A percentile compares a stretch with the other conserved stretches of the same genome.
These are phyloP conservation scores for Ametastegia equiseti DNA, from an alignment of 2,888 invertebrate species.

Conservation along the genomic window DNA sequence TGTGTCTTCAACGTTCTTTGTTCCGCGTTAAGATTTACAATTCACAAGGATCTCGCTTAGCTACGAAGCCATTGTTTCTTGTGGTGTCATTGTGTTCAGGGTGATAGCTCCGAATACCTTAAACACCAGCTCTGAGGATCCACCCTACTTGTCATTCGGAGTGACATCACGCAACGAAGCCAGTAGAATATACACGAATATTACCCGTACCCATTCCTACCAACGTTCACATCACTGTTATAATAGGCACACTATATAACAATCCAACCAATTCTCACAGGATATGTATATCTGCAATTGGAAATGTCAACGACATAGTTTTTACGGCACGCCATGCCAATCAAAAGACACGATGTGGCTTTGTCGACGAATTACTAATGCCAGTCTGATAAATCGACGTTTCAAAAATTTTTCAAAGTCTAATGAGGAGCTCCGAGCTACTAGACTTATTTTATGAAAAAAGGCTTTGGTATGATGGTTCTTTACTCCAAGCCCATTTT, in stretches of 20 bases:
- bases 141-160: constrained; percentile 4
- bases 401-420: too few species aligned
- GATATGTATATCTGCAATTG: too few species aligned
- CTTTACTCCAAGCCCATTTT: too few species aligned
- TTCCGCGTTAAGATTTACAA: constrained; percentile 47
- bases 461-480: too few species aligned
- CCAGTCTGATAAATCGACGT: too few species aligned
- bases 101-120: constrained; percentile 41
- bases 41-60: constrained; percentile 39
- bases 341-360: too few species aligned
- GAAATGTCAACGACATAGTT: too few species aligned
- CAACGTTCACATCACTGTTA: background rate
- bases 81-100: constrained; percentile 44
- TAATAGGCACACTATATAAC: background rate
- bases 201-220: background rate
- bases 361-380: too few species aligned
- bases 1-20: constrained; percentile 40
- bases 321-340: too few species aligned
- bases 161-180: constrained; percentile 17
- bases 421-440: too few species aligned
- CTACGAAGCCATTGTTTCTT: constrained; percentile 45
- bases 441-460: too few species aligned
- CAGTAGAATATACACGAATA: constrained; percentile 23
- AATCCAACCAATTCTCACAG: background rate
- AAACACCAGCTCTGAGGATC: constrained; percentile 11